Conservation (phyloP, 2,888 invertebrate genomes). For the Eupithecia subfuscata region DNA sequence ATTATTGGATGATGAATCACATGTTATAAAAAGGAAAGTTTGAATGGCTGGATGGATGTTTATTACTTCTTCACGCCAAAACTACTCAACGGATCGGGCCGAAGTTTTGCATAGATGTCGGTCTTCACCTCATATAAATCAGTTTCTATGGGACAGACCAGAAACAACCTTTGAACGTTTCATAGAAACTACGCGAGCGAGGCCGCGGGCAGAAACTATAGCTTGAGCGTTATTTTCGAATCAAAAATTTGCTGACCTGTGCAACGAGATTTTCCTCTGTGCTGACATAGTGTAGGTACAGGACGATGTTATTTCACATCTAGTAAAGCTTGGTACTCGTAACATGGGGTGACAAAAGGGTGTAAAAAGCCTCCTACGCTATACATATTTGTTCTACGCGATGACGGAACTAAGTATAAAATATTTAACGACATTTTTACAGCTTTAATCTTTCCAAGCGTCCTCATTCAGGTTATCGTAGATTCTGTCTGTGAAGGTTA, state of each 20-base stretch:
- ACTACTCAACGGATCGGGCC: not conserved
- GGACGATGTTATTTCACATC: not conserved
- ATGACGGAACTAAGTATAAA: not conserved
- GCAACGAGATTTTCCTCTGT: not conserved
- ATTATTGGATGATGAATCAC: too few species aligned
- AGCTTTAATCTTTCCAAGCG: not conserved
- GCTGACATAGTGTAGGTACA: not conserved
- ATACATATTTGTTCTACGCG: not conserved
- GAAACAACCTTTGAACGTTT: too few species aligned
- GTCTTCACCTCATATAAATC: too few species aligned
- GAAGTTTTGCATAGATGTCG: not conserved
- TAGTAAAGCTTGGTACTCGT: not conserved
- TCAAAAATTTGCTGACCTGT: not conserved
- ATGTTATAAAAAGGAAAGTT: too few species aligned
- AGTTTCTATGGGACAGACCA: too few species aligned
- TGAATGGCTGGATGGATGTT: too few species aligned
- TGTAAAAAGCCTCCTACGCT: not conserved
- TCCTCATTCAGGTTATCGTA: not conserved
- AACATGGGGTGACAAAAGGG: not conserved
- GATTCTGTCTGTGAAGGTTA: not conserved
- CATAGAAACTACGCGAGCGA: too few species aligned
- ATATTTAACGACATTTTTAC: not conserved
- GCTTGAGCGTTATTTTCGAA: not conserved
- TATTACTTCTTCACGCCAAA: too few species aligned
- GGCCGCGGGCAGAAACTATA: too few species aligned